Evolutionary conservation across 1,140 invertebrate species (phyloP).

Genomic region (Tetramorium parvispinum): DNA sequence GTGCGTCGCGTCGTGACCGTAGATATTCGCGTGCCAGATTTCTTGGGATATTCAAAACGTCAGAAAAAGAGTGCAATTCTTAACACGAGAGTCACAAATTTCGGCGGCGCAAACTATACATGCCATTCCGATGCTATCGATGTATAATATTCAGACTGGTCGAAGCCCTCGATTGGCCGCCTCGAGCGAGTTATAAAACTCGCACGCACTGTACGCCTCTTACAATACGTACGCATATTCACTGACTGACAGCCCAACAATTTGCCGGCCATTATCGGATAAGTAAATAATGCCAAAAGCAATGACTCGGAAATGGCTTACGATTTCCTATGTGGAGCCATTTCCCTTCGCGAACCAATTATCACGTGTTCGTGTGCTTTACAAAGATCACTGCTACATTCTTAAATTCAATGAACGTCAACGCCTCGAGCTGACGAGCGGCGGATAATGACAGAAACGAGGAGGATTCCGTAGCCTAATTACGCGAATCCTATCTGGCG

Average conservation of each 20-base stretch:
- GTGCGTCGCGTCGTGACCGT: conserved; percentile 2
- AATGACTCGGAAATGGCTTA: conserved; percentile 37
- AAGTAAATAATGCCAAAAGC: conserved; percentile 80
- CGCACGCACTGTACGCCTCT: conserved; percentile 68
- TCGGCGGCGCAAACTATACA: conserved; percentile 51
- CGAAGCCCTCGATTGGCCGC: conserved; percentile 70
- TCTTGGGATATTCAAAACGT: conserved; percentile 36
- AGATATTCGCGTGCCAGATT: conserved; percentile 32
- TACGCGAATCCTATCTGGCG: conserved; percentile 38
- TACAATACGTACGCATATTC: conserved; percentile 32
- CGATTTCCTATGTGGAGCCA: neutral
- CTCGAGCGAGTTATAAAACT: conserved; percentile 74
- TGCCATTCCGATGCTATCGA: conserved; percentile 70
- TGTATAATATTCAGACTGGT: conserved; percentile 42
- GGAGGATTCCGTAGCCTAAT: conserved; percentile 30
- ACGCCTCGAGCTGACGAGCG: conserved; percentile 47
- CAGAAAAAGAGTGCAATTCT: conserved; percentile 13
- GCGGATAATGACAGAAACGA: conserved; percentile 44
- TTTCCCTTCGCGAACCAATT: conserved; percentile 52
- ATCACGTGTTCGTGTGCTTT: conserved; percentile 28
- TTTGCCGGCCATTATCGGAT: conserved; percentile 81
- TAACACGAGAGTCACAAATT: conserved; percentile 57
- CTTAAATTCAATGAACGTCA: conserved; percentile 66
- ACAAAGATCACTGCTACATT: conserved; percentile 25
- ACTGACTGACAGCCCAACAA: conserved; percentile 80